These are phyloP conservation scores for Fopius arisanus DNA, from an alignment of 1,140 invertebrate genomes.

Conservation along the genomic window DNA sequence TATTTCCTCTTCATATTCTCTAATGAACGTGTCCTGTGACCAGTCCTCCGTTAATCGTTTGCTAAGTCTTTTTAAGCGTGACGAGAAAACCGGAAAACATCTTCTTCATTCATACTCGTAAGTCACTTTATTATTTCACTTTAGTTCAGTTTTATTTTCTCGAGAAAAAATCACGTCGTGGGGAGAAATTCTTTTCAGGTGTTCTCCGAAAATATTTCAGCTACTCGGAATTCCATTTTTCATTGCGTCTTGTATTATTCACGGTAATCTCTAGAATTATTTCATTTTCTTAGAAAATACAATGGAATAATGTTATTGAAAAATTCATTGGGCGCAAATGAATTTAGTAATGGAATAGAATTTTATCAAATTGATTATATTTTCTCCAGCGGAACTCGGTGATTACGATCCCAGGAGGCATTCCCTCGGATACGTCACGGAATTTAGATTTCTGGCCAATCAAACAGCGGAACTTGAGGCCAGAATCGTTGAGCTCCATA, in stretches of 20 bases:
- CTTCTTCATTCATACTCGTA: background rate
- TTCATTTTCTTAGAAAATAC: too few relatives aligned
- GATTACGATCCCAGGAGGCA: constrained; percentile 94
- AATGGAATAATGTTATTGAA: too few relatives aligned
- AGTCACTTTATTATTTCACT: background rate
- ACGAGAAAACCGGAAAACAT: constrained; percentile 21
- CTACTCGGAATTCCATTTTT: too few relatives aligned
- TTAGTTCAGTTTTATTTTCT: constrained; percentile 15
- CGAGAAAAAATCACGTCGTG: too few relatives aligned
- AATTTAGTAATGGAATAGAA: too few relatives aligned
- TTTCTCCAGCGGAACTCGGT: constrained; percentile 90
- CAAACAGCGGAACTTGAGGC: constrained; percentile 91
- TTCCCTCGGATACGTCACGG: constrained; percentile 91
- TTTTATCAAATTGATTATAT: background rate
- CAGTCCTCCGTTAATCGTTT: constrained; percentile 9
- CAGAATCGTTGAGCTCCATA: constrained; percentile 88
- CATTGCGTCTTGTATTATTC: too few relatives aligned
- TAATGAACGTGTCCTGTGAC: background rate
- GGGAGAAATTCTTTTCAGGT: too few relatives aligned
- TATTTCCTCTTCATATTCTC: background rate
- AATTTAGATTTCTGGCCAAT: constrained; percentile 94
- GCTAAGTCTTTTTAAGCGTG: constrained; percentile 21
- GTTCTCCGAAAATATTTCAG: too few relatives aligned
- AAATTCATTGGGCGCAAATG: too few relatives aligned
- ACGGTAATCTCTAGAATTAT: too few relatives aligned